Evolutionary conservation across 2,113 vertebrate genomes (phyloP).

Genomic region (Mobula hypostoma): DNA sequence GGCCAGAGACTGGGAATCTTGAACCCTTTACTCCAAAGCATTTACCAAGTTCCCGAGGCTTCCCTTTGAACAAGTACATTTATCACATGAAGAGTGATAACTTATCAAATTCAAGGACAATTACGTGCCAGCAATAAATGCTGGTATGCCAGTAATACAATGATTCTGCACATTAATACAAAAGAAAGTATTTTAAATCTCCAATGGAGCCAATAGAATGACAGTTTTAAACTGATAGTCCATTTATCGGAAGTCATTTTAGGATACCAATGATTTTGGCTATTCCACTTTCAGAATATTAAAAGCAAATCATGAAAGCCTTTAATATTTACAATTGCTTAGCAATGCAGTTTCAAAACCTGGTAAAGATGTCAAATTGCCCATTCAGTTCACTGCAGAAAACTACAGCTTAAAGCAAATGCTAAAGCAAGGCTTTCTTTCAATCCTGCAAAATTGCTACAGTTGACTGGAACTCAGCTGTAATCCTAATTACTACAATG

Average conservation of each 20-base stretch:
- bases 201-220: not conserved
- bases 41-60: too few species aligned
- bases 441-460: too few species aligned
- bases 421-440: not conserved
- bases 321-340: not conserved
- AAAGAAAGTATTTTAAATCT: not conserved
- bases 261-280: not conserved
- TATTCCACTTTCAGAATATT: not conserved
- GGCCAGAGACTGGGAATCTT: too few species aligned
- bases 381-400: not conserved
- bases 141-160: too few species aligned
- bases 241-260: not conserved
- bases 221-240: not conserved
- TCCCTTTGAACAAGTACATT: too few species aligned
- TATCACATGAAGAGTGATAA: too few species aligned
- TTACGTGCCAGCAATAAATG: too few species aligned
- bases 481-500: not conserved
- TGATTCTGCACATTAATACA: not conserved
- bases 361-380: too few species aligned
- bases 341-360: not conserved
- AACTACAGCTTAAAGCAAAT: not conserved
- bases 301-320: not conserved
- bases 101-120: too few species aligned
- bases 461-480: too few species aligned
- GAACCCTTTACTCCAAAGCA: too few species aligned